Evolutionary conservation across 2,888 invertebrate genomes (phyloP), one percentile per base, ranked within the genome.

Genomic region (Galerucella pusilla): DNA sequence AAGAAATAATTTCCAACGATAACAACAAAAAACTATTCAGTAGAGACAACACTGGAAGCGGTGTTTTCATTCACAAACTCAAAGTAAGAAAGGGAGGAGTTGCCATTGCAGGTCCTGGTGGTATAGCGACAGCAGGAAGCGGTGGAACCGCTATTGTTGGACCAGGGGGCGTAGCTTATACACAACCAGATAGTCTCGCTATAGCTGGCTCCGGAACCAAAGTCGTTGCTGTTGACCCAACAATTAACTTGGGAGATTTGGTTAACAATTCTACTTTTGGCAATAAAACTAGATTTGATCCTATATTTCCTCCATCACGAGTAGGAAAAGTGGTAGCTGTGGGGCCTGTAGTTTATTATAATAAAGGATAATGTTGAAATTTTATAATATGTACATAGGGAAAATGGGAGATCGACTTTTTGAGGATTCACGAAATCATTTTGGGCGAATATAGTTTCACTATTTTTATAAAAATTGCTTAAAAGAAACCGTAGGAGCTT

Each of bases 131-230:
- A 0, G 94, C 94, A 1, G 94, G 94, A 14, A 91, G 91, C 83
- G 94, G 94, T 9, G 94, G 94, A 6, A 94, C 94, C 0, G 94
- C 94, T 0, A 93, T 94, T 72, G 94, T 94, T 3, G 94, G 94
- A 0, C 94, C 94, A 0, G 93, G 94, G 57, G 94, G 94, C 0
- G 90, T 93, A 16, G 94, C 94, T 0, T 92, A 93, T 79, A 94
- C 94, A 0, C 93, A 93, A 84, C 93, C 94, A 0, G 91, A 93
- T 80, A 94, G 94, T 68, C 85, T 94, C 20, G 94, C 94, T 2
- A 93, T 94, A 11, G 94, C 94, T 0, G 94, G 94, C 0, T 92
- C 94, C 0, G 92, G 93, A 0, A 92, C 93, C 0, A 91, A 92
- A 81, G 91, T 94, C 10, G 89, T 94, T 71, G 92, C 93, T 6